Evolutionary conservation across 2,113 vertebrate species (phyloP).

Genomic region (Barnardius zonarius): DNA sequence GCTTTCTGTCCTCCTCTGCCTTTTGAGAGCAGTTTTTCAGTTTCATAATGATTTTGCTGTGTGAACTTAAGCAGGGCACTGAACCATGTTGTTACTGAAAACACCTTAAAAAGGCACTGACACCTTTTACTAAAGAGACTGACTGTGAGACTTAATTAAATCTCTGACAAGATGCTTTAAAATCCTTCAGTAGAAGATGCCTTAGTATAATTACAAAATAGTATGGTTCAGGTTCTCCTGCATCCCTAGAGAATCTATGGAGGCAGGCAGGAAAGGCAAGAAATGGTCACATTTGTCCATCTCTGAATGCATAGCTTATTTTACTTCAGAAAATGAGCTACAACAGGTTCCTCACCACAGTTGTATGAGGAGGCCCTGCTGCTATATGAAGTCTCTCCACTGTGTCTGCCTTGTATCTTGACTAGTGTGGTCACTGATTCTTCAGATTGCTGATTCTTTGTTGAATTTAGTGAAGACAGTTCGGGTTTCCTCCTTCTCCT

Average conservation of each 20-base stretch:
- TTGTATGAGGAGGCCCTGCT: not conserved
- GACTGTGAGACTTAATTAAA: not conserved
- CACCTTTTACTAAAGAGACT: not conserved
- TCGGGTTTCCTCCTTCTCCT: not conserved
- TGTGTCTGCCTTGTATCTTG: not conserved
- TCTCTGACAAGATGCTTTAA: not conserved
- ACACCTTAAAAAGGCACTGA: not conserved
- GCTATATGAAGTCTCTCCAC: not conserved
- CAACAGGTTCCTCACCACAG: not conserved
- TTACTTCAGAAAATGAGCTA: not conserved
- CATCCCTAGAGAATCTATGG: not conserved
- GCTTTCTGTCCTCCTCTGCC: not conserved
- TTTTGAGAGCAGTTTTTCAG: not conserved
- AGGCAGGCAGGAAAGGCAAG: not conserved
- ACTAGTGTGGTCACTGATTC: not conserved
- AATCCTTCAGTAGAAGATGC: not conserved
- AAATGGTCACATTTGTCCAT: not conserved
- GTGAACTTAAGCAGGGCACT: not conserved
- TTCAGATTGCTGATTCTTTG: not conserved
- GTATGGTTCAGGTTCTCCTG: not conserved
- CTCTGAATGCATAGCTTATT: not conserved
- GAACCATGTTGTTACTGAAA: not conserved
- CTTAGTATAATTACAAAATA: not conserved
- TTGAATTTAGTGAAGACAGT: not conserved
- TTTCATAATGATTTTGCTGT: not conserved